Evolutionary conservation across 2,113 vertebrate species (phyloP).

Genomic region (Rutilus rutilus): DNA sequence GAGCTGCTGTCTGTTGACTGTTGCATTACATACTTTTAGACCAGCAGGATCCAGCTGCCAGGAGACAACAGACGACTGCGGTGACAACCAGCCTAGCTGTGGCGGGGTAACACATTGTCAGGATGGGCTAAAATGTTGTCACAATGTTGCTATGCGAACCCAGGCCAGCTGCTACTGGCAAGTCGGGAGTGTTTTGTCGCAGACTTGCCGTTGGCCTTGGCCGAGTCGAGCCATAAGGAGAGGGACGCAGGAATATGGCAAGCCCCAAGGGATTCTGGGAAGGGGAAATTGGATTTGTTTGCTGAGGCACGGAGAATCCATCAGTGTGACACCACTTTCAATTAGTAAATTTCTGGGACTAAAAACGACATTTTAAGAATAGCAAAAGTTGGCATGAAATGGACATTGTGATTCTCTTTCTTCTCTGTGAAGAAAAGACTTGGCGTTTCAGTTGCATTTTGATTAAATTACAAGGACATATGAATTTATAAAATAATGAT

Average conservation of each 20-base stretch:
- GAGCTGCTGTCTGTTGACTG: slow-evolving; percentile 19
- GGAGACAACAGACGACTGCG: slow-evolving; percentile 27
- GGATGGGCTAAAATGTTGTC: slow-evolving; percentile 39
- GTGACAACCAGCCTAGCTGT: slow-evolving; percentile 21
- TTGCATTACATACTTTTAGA: slow-evolving; percentile 11
- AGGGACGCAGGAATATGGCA: slow-evolving; percentile 36
- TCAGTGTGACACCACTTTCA: too few relatives aligned
- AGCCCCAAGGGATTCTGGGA: slow-evolving; percentile 42
- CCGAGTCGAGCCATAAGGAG: slow-evolving; percentile 45
- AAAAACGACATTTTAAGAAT: too few relatives aligned
- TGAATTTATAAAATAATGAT: too few relatives aligned
- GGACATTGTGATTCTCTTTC: too few relatives aligned
- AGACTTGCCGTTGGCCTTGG: slow-evolving; percentile 29
- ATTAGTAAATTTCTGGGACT: too few relatives aligned
- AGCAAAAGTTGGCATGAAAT: too few relatives aligned
- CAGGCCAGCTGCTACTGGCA: slow-evolving; percentile 27
- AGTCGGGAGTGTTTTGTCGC: slow-evolving; percentile 27
- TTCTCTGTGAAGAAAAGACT: too few relatives aligned
- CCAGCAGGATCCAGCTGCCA: slow-evolving; percentile 14
- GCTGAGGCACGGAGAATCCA: too few relatives aligned
- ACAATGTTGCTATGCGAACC: slow-evolving; percentile 19
- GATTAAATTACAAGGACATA: too few relatives aligned
- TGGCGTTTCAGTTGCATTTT: too few relatives aligned
- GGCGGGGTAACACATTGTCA: slow-evolving; percentile 29
- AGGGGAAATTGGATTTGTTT: not conserved